Conservation (phyloP, 2,888 invertebrate species). For the Apoderus coryli region DNA sequence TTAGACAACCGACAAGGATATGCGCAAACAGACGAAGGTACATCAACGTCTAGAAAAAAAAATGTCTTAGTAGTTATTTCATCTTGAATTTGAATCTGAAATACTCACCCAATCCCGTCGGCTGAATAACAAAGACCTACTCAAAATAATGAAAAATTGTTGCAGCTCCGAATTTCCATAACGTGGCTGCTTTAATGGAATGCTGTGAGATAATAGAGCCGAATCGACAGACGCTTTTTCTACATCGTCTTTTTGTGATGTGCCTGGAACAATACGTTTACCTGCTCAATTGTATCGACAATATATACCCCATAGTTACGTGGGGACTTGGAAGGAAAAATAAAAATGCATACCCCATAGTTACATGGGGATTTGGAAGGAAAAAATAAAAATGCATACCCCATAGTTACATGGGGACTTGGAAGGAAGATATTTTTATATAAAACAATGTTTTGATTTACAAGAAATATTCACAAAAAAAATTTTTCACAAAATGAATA, state of each 20-base stretch:
- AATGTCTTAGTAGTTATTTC: constrained; percentile 5
- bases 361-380: no score
- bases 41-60: constrained; percentile 68
- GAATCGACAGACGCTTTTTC: constrained; percentile 57
- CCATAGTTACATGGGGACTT: no score
- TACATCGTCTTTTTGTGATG: constrained; percentile 15
- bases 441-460: no score
- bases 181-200: constrained; percentile 47
- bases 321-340: no score
- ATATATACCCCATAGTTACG: no score
- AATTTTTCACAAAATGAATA: no score
- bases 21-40: constrained; percentile 89
- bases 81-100: background rate
- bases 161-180: constrained; percentile 72
- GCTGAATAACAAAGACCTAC: constrained; percentile 71
- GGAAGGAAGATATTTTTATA: no score
- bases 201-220: constrained; percentile 43
- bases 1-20: constrained; percentile 81
- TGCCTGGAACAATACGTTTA: no score
- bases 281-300: no score
- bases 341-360: no score
- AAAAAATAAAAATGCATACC: no score
- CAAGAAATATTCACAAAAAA: no score
- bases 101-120: constrained; percentile 70
- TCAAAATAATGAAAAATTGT: constrained; percentile 81